Evolutionary conservation across 2,888 invertebrate genomes (phyloP).

Genomic region (Dexiosoma caninum): DNA sequence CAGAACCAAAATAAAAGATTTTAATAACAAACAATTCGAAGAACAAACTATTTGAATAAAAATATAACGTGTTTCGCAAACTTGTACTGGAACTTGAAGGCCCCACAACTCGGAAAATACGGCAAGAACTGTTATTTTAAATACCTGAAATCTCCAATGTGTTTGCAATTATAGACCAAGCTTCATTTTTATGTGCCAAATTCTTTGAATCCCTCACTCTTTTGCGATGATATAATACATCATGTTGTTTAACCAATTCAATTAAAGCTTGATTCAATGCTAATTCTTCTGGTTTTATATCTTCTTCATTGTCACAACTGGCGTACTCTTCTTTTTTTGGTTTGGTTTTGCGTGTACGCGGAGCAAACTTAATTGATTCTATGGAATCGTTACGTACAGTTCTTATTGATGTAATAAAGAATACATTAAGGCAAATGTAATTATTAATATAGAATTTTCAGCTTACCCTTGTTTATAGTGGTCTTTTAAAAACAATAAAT

Average conservation of each 20-base stretch:
- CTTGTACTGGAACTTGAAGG: no score
- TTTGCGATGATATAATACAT: slow-evolving; percentile 71
- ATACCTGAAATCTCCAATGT: slow-evolving; percentile 69
- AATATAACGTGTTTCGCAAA: no score
- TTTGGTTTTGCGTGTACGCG: slow-evolving; percentile 64
- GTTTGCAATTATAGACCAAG: slow-evolving; percentile 71
- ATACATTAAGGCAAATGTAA: not conserved
- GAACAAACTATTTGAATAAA: no score
- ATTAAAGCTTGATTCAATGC: slow-evolving; percentile 70
- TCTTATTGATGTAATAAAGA: slow-evolving; percentile 11
- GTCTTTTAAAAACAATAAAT: slow-evolving; percentile 70
- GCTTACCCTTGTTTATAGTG: slow-evolving; percentile 72
- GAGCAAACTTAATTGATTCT: slow-evolving; percentile 69
- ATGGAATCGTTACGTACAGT: slow-evolving; percentile 59
- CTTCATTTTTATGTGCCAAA: slow-evolving; percentile 71
- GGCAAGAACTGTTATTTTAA: no score
- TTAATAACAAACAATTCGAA: no score
- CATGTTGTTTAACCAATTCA: slow-evolving; percentile 70
- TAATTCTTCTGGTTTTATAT: slow-evolving; percentile 65
- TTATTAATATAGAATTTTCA: not conserved
- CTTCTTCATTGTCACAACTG: slow-evolving; percentile 49
- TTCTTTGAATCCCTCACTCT: slow-evolving; percentile 74
- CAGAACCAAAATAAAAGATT: no score
- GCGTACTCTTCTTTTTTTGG: slow-evolving; percentile 2
- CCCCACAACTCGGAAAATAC: no score